Base-by-base conservation (phyloP, 2,797 vertebrate genomes). In the Cuculus canorus region DNA sequence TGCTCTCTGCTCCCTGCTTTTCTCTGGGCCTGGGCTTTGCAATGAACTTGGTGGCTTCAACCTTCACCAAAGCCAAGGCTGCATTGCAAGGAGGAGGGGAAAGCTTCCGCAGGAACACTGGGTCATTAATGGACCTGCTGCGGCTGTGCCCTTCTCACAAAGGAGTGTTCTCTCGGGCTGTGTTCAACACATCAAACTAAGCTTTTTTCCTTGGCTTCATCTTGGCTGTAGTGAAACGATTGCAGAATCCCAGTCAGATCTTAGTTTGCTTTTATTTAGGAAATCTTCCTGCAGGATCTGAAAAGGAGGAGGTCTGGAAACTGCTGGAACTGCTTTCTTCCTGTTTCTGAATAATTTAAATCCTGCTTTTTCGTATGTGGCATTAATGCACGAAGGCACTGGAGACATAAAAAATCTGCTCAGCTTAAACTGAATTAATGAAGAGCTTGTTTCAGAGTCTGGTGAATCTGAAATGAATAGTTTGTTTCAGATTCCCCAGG, bases 371-470 rank as follows among this genome's bases (percentile, higher is more conserved):
- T 95, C 8, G 0, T 80, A 25, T 68, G 71, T 82, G 69, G 41
- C 50, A 65, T 93, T 92, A 96, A 91, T 93, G 69, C 82, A 60
- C 0, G 0, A n/a, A 92, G 75, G 82, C 80, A 75, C 52, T 83
- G 66, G 86, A 91, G 91, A 69, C 30, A 17, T 41, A 71, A 91
- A 89, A 76, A 66, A 57, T 88, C 82, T 90, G 61, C 91, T 95
- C 37, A 35, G 56, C 37, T 83, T 93, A 47, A 90, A 78, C 47
- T 83, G 95, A 95, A 72, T 94, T 95, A 95, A 95, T 94, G 71
- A 87, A 66, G 84, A 56, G 18, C 88, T 88, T 83, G 33, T 43
- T 88, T 92, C 59, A 54, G 68, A 21, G 92, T 93, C 2, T 7
- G 59, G 81, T 82, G 78, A 80, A 70, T 92, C 56, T 69, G 72